Evolutionary conservation across 2,113 vertebrate genomes (phyloP), one percentile per base, ranked within the genome.

Genomic region (Gobius niger): DNA sequence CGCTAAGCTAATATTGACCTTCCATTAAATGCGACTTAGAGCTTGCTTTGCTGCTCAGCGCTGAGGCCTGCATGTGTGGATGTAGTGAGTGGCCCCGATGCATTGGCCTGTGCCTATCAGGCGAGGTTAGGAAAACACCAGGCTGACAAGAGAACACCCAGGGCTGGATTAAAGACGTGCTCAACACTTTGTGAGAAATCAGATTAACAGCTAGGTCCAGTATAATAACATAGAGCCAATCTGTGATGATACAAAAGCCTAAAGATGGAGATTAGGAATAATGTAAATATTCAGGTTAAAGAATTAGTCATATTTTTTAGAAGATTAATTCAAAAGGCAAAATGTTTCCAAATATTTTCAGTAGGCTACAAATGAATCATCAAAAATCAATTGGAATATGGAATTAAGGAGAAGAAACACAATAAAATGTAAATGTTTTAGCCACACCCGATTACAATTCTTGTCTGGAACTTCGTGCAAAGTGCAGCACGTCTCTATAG

Each of bases 1-100:
- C 75, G 71, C 85, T 77, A 75, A 71, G 81, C 81, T 81, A 91
- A 91, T 90, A 89, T 90, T 91, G 85, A 91, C 82, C 71, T 91
- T 88, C 85, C 81, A 89, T 92, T 89, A 91, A 89, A 85, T 59
- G 65, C 72, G 89, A 80, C 81, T 90, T 88, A 82, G 56, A 65
- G 82, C 56, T 73, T 82, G 86, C 76, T 88, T 85, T 82, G 73
- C 64, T 52, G 59, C 76, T 84, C 82, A 69, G 72, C 50, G 59
- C 68, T 75, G 76, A 82, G 78, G 73, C 75, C 47, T 65, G 59
- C 57, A 53, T 68, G 59, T 60, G 56, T 68, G 75, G 79, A 70
- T 86, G 51, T 81, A 78, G 75, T 82, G 83, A 83, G 81, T 78
- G 82, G 65, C 77, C 77, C 77, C 73, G 77, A 78, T 7, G 52